Evolutionary conservation across 2,888 invertebrate genomes (phyloP).

Genomic region (Amiota mariae): DNA sequence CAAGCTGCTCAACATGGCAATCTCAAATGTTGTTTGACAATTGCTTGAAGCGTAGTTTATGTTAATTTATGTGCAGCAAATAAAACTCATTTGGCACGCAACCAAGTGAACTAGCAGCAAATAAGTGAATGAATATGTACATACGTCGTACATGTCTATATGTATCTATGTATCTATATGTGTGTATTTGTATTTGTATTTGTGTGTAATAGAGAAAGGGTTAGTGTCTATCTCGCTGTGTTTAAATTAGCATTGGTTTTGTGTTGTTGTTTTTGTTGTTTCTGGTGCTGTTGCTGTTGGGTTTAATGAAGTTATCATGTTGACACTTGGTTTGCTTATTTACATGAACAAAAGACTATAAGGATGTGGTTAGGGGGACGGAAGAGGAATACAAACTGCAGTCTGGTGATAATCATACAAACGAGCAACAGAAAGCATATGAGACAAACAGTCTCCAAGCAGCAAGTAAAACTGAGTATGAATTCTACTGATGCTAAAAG

Average conservation of each 20-base stretch:
- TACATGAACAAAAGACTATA: conserved; percentile 30
- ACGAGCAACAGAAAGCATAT: too few species aligned
- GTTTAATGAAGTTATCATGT: conserved; percentile 65
- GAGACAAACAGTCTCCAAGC: too few species aligned
- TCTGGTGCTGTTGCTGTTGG: conserved; percentile 47
- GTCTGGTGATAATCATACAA: too few species aligned
- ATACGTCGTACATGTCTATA: conserved; percentile 35
- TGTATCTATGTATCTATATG: conserved; percentile 21
- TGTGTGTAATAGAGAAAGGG: conserved; percentile 15
- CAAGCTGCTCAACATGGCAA: not conserved
- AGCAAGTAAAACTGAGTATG: conserved; percentile 35
- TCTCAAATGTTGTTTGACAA: not conserved
- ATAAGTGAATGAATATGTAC: conserved; percentile 14
- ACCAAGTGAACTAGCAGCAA: conserved; percentile 48
- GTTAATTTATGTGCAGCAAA: conserved; percentile 56
- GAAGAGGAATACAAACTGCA: too few species aligned
- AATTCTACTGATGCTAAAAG: conserved; percentile 39
- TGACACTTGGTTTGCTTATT: conserved; percentile 60
- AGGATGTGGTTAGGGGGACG: too few species aligned
- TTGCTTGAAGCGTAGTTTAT: conserved; percentile 30
- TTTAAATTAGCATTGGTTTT: conserved; percentile 52
- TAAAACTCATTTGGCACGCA: conserved; percentile 58
- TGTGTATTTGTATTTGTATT: conserved; percentile 25
- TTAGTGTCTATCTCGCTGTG: conserved; percentile 41
- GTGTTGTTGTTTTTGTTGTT: conserved; percentile 36